Evolutionary conservation across 1,140 invertebrate species (phyloP).

Genomic region (Drosophila subpulchrella): DNA sequence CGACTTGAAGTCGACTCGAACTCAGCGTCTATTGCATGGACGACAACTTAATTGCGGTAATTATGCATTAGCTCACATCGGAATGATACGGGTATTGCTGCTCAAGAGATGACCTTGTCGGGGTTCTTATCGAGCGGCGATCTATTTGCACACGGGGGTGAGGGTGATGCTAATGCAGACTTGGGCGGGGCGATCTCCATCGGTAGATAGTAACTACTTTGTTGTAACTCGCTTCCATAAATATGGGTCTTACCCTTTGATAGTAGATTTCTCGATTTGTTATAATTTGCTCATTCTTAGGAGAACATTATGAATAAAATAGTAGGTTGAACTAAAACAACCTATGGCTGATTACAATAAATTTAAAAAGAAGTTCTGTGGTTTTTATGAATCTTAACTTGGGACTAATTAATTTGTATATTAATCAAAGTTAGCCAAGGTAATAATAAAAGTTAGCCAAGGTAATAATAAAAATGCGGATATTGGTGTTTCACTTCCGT

Average conservation of each 20-base stretch:
- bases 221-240: neutral
- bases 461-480: too few relatives aligned
- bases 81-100: constrained; percentile 26
- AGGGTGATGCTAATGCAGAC: neutral
- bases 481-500: too few relatives aligned
- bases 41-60: constrained; percentile 78
- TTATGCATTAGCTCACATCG: constrained; percentile 65
- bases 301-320: neutral
- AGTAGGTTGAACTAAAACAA: too few relatives aligned
- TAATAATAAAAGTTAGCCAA: too few relatives aligned
- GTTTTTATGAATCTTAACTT: too few relatives aligned
- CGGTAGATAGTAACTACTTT: neutral
- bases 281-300: neutral
- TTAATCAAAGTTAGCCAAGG: too few relatives aligned
- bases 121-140: constrained; percentile 26
- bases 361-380: too few relatives aligned
- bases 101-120: constrained; percentile 26
- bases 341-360: too few relatives aligned
- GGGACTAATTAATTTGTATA: too few relatives aligned
- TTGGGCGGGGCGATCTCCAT: constrained; percentile 1
- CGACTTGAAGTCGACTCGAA: constrained; percentile 53
- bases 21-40: constrained; percentile 34
- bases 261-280: neutral
- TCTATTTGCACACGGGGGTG: neutral
- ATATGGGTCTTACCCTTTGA: neutral